Conservation (phyloP, 2,797 vertebrate species). For the Brachyrhaphis roseni region DNA sequence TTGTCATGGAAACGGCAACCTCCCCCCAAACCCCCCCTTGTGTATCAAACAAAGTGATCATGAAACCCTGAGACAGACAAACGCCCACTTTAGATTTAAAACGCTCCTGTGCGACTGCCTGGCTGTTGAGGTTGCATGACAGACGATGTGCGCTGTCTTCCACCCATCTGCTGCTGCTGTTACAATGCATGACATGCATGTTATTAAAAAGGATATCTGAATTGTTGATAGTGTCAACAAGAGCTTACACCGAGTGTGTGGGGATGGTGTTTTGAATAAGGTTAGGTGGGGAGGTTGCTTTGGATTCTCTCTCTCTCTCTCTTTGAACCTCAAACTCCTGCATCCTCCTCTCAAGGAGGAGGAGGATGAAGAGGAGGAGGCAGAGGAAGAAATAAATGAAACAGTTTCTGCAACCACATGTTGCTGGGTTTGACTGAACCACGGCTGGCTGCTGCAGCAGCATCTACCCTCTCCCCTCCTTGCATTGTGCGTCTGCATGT, state of each 20-base stretch:
- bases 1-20: slow-evolving; percentile 90
- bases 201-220: slow-evolving; percentile 65
- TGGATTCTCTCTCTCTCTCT: slow-evolving; percentile 48
- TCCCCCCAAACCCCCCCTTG: slow-evolving; percentile 32
- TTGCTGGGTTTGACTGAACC: slow-evolving; percentile 74
- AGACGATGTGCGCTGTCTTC: slow-evolving; percentile 28
- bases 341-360: slow-evolving; percentile 48
- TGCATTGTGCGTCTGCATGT: slow-evolving; percentile 59
- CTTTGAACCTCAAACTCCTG: slow-evolving; percentile 60
- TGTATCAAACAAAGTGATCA: slow-evolving; percentile 78
- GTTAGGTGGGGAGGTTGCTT: slow-evolving; percentile 33
- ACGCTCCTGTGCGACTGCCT: slow-evolving; percentile 29
- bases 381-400: slow-evolving; percentile 60
- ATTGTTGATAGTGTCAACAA: slow-evolving; percentile 66
- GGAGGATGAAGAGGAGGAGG: slow-evolving; percentile 32
- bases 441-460: slow-evolving; percentile 34
- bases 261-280: slow-evolving; percentile 62
- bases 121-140: slow-evolving; percentile 22
- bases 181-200: slow-evolving; percentile 49
- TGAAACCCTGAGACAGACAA: slow-evolving; percentile 64
- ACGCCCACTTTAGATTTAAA: slow-evolving; percentile 60
- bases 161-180: slow-evolving; percentile 36
- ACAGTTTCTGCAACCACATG: slow-evolving; percentile 80
- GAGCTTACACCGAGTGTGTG: slow-evolving; percentile 64
- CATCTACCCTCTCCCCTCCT: slow-evolving; percentile 50